Conservation (phyloP, 2,113 vertebrate species). For the Cygnus atratus region DNA sequence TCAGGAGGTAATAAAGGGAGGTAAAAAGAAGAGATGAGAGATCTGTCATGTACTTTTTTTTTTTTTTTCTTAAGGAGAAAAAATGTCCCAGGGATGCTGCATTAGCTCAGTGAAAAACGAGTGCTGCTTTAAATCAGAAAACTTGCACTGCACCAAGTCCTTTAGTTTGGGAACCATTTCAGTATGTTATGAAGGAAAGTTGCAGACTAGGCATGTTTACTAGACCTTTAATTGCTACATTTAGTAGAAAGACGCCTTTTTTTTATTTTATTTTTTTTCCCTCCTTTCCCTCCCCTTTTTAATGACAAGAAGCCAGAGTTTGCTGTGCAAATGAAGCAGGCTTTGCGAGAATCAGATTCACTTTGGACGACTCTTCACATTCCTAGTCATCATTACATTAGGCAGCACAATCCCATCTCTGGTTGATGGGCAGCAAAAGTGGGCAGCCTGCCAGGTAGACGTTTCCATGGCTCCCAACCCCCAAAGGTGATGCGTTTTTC, state of each 20-base stretch:
- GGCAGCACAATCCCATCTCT: slow-evolving; percentile 85
- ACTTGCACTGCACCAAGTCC: slow-evolving; percentile 14
- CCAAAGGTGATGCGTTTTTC: slow-evolving; percentile 91
- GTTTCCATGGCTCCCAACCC: slow-evolving; percentile 96
- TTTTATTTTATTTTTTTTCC: background rate
- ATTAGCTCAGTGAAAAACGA: background rate
- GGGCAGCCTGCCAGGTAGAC: slow-evolving; percentile 93
- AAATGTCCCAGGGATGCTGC: background rate
- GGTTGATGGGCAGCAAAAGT: slow-evolving; percentile 84
- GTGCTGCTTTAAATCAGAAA: slow-evolving; percentile 57
- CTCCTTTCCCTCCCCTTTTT: background rate
- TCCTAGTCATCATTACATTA: slow-evolving; percentile 88
- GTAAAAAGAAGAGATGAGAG: background rate
- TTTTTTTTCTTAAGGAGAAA: background rate
- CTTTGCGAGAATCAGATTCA: slow-evolving; percentile 86
- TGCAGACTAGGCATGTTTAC: slow-evolving; percentile 72
- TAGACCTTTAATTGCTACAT: slow-evolving; percentile 75
- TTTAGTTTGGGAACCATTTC: slow-evolving; percentile 66
- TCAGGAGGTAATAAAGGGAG: slow-evolving; percentile 54
- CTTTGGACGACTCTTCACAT: slow-evolving; percentile 87
- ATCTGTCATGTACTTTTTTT: background rate
- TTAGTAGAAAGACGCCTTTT: slow-evolving; percentile 51
- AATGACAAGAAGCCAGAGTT: slow-evolving; percentile 79
- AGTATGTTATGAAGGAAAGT: slow-evolving; percentile 68
- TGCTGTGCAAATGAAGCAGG: slow-evolving; percentile 83